Conservation (phyloP, 1,140 invertebrate genomes). For the Bombus balteatus region DNA sequence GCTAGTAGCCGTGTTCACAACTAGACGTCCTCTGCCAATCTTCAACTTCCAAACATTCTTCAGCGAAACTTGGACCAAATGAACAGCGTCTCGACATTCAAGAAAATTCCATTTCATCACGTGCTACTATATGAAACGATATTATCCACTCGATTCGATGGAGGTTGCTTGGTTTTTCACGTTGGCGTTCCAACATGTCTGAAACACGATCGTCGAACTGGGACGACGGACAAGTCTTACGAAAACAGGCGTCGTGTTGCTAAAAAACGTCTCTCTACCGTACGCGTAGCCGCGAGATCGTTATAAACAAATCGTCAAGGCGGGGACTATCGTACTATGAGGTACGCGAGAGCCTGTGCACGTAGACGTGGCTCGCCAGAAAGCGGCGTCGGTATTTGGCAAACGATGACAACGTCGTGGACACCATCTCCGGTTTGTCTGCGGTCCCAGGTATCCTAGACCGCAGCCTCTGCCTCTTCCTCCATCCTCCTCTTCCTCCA, state of each 20-base stretch:
- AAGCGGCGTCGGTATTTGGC: slow-evolving; percentile 60
- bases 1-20: no score
- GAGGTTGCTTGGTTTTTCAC: no score
- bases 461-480: slow-evolving; percentile 11
- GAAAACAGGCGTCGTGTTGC: slow-evolving; percentile 7
- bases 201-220: slow-evolving; percentile 34
- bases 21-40: no score
- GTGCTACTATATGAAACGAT: not conserved
- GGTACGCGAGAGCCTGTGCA: slow-evolving; percentile 21
- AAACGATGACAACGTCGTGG: slow-evolving; percentile 56
- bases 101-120: not conserved
- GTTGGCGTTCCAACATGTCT: not conserved
- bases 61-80: not conserved
- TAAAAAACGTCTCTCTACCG: not conserved
- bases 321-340: slow-evolving; percentile 46
- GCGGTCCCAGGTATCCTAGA: slow-evolving; percentile 63
- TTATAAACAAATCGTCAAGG: slow-evolving; percentile 51
- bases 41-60: not conserved
- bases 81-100: not conserved
- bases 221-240: slow-evolving; percentile 17
- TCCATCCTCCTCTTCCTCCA: not conserved
- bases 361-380: slow-evolving; percentile 43
- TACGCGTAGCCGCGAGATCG: not conserved
- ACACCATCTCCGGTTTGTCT: slow-evolving; percentile 59
- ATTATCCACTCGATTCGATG: not conserved